Conservation (phyloP, 1,140 invertebrate species). For the Meloidogyne exigua region DNA sequence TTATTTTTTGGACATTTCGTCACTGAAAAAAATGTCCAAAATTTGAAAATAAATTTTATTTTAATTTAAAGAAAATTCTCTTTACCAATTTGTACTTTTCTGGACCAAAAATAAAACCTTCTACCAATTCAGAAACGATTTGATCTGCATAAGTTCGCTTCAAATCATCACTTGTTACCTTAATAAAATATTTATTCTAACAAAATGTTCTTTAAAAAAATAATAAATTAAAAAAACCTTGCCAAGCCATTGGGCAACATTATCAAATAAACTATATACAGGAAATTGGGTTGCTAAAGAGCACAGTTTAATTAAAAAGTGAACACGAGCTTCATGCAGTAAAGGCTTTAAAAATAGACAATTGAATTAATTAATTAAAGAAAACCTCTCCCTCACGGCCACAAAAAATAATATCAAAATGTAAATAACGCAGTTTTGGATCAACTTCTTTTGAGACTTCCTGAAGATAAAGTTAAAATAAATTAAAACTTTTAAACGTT, state of each 20-base stretch:
- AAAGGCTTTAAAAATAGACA: constrained; percentile 2
- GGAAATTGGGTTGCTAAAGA: constrained; percentile 20
- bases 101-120: constrained; percentile 16
- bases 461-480: background rate
- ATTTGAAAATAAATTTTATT: no score
- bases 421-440: constrained; percentile 20
- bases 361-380: background rate
- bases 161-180: constrained; percentile 19
- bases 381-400: constrained; percentile 19
- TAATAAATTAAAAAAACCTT: background rate
- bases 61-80: no score
- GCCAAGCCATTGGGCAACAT: constrained; percentile 19
- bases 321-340: constrained; percentile 22
- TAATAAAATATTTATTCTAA: background rate
- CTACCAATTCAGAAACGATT: constrained; percentile 25
- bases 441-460: constrained; percentile 16
- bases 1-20: background rate
- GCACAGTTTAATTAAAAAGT: constrained; percentile 22
- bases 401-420: constrained; percentile 30
- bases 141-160: constrained; percentile 17
- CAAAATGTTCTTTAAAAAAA: background rate
- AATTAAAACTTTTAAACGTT: background rate
- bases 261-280: constrained; percentile 15
- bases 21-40: no score
- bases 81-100: background rate